Evolutionary conservation across 2,113 vertebrate genomes (phyloP).

Genomic region (Oenanthe melanoleuca): DNA sequence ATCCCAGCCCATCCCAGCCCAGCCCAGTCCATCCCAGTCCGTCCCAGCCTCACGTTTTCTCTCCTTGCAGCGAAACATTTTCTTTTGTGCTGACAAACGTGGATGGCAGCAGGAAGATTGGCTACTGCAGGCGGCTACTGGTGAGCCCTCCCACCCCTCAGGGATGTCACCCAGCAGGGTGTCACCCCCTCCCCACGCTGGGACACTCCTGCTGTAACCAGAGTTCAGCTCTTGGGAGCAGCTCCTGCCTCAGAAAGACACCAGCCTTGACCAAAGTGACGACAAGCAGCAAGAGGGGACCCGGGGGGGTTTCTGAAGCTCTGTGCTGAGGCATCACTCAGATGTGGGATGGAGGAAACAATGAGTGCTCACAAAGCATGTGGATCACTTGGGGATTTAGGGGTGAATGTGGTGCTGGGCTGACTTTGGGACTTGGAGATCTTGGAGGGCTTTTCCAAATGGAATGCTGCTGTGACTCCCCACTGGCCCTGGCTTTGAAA

Average conservation of each 20-base stretch:
- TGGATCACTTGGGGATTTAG: neutral
- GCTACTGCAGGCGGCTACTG: slow-evolving; percentile 93
- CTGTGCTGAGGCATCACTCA: neutral
- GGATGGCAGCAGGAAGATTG: slow-evolving; percentile 92
- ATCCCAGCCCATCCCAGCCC: neutral
- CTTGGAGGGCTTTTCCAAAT: neutral
- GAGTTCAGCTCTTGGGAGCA: rapidly evolving
- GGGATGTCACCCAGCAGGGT: too few relatives aligned
- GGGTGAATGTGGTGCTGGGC: neutral
- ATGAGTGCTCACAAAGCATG: neutral
- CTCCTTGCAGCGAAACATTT: slow-evolving; percentile 89
- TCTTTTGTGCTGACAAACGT: slow-evolving; percentile 95
- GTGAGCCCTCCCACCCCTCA: slow-evolving; percentile 64
- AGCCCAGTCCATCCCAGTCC: neutral
- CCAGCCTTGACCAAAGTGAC: neutral
- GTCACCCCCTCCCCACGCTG: neutral
- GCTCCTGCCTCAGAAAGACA: neutral
- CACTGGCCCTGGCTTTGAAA: neutral
- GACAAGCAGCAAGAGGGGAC: neutral
- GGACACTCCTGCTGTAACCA: neutral
- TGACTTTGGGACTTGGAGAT: neutral
- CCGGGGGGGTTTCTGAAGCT: neutral
- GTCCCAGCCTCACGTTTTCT: rapidly evolving
- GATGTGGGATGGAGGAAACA: neutral
- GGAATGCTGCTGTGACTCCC: rapidly evolving